Base-by-base conservation (phyloP, 2,113 vertebrate genomes). In the Thamnaconus septentrionalis region DNA sequence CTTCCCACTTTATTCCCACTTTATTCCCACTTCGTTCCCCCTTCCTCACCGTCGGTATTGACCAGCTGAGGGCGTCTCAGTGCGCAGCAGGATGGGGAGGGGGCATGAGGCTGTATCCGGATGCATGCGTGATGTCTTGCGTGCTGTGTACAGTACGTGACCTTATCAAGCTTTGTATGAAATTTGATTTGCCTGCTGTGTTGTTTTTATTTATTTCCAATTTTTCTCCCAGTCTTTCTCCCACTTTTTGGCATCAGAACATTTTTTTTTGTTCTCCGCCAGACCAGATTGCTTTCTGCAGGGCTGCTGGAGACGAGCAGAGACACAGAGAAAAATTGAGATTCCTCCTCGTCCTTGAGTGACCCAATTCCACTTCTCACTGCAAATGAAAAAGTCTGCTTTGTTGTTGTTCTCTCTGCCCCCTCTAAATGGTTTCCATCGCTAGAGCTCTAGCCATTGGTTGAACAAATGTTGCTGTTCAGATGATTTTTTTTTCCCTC, bases 331-430 rank as follows among this genome's bases (percentile, higher is more conserved):
- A 67, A 66, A 75, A 82, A 66, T 56, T 65, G 59, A 78, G 73
- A 85, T 71, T 82, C 64, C 18, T 31, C 18, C 66, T 75, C 62
- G 82, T 84, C 82, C 84, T 88, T 88, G 76, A 84, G 42, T 82
- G 75, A 85, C 78, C 76, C 79, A 84, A 43, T 71, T 82, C 52
- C 60, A 76, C 70, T 66, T 82, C 75, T 66, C 49, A 11, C 48
- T 54, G 59, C 75, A 79, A 82, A 79, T 55, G 54, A 73, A 76
- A 69, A 66, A 64, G 39, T 69, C 53, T 4, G 40, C 58, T 80
- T 64, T 77, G 50, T 76, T 46, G 49, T 59, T 61, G 18, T 31
- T 31, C 18, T 31, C 18, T 31, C 18, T 31, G 18, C 18, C 18
- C 8, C 59, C 58, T 70, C 62, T 56, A 31, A 63, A 61, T 44